Conservation (phyloP, 2,888 invertebrate genomes). For the Microctonus hyperodae region DNA sequence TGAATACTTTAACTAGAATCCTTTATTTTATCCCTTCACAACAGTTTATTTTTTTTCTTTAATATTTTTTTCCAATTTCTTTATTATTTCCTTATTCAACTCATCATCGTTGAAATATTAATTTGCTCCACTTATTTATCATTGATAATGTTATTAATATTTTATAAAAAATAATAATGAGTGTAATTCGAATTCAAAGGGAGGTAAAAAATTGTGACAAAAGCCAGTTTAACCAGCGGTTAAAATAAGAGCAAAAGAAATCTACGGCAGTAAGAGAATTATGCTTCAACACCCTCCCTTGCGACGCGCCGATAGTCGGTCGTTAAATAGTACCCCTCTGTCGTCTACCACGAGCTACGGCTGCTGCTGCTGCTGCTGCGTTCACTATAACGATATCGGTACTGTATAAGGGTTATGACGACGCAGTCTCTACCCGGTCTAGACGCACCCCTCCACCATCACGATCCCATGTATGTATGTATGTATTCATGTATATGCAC, state of each 20-base stretch:
- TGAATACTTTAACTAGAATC: background rate
- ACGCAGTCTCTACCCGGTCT: constrained; percentile 60
- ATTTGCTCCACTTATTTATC: no score
- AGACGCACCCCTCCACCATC: constrained; percentile 52
- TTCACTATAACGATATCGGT: constrained; percentile 47
- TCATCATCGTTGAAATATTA: no score
- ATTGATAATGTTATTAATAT: no score
- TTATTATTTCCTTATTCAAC: no score
- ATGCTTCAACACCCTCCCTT: background rate
- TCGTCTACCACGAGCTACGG: background rate
- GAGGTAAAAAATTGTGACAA: constrained; percentile 15
- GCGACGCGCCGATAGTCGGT: constrained; percentile 47
- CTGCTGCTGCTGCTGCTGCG: constrained; percentile 6
- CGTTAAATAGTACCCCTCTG: constrained; percentile 45
- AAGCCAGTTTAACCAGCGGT: no score
- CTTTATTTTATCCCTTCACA: background rate
- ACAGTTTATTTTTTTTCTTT: constrained; percentile 2
- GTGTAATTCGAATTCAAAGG: background rate
- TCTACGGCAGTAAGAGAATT: background rate
- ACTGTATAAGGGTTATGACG: constrained; percentile 48
- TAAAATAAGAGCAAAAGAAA: background rate
- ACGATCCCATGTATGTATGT: constrained; percentile 35
- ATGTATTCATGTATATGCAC: background rate
- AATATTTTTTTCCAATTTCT: background rate
- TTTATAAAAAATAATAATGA: no score